These are phyloP conservation scores for Papilio polytes DNA, from an alignment of 1,140 invertebrate species.

Conservation along the genomic window DNA sequence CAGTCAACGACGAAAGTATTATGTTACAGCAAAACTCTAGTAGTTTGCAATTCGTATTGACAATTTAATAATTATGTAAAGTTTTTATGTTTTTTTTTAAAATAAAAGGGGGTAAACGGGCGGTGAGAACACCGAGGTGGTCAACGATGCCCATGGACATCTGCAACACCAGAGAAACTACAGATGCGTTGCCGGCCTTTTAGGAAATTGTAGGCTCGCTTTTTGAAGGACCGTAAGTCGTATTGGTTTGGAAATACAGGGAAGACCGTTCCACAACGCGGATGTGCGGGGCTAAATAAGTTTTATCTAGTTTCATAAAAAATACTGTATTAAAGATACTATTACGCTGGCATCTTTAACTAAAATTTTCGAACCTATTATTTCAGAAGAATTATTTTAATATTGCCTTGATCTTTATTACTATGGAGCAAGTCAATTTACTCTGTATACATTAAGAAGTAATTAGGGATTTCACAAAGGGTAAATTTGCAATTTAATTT, in stretches of 20 bases:
- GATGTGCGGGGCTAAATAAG: too few relatives aligned
- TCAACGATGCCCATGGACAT: too few relatives aligned
- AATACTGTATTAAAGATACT: too few relatives aligned
- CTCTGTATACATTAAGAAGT: conserved; percentile 20
- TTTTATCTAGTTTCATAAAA: too few relatives aligned
- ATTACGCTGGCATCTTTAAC: not conserved
- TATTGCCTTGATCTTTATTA: not conserved
- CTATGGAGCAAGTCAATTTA: conserved; percentile 10
- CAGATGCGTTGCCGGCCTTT: too few relatives aligned
- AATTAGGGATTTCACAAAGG: conserved; percentile 7
- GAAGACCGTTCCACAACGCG: too few relatives aligned
- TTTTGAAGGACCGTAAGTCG: too few relatives aligned
- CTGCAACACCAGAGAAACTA: too few relatives aligned
- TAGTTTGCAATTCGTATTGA: not conserved
- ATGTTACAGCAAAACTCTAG: not conserved
- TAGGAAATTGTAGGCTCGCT: too few relatives aligned
- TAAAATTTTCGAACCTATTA: not conserved
- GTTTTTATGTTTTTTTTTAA: not conserved
- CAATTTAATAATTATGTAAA: not conserved
- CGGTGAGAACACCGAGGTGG: too few relatives aligned
- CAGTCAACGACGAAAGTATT: conserved; percentile 20
- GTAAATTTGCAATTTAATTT: conserved; percentile 21
- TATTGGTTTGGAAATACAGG: too few relatives aligned
- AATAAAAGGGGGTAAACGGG: too few relatives aligned
- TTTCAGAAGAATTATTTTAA: not conserved